phyloP scores from a whole-genome alignment of 2,113 vertebrate genomes.

The Pithys albifrons region DNA sequence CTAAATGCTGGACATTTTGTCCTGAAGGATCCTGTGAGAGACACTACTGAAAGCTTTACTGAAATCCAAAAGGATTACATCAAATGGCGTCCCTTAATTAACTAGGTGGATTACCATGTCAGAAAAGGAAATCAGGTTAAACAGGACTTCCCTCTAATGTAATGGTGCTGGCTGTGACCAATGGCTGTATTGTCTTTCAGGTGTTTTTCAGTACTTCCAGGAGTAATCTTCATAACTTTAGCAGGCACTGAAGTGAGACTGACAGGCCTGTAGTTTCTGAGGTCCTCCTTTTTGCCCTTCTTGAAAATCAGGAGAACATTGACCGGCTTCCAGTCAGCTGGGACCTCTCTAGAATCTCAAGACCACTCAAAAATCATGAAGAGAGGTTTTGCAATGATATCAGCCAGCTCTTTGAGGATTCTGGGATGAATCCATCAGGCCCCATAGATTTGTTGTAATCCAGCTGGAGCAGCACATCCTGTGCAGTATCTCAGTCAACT shows the following conservation, averaged over 20 bases:
- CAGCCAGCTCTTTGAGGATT: too few species aligned
- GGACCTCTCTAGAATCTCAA: too few species aligned
- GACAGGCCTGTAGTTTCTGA: neutral
- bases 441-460: too few species aligned
- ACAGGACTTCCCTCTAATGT: neutral
- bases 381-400: too few species aligned
- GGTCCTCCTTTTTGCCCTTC: neutral
- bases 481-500: too few species aligned
- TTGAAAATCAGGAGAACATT: neutral
- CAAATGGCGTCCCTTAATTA: neutral
- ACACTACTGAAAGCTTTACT: neutral
- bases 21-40: neutral
- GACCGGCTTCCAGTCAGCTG: too few species aligned
- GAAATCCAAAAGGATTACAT: neutral
- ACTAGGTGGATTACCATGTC: neutral
- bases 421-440: too few species aligned
- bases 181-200: neutral
- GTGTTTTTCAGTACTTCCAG: neutral
- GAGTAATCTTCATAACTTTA: neutral
- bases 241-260: neutral
- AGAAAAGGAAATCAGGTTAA: neutral
- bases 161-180: neutral
- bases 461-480: too few species aligned
- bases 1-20: neutral
- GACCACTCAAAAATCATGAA: too few species aligned